Conservation (phyloP, 2,797 vertebrate species). For the Rhinella marina region DNA sequence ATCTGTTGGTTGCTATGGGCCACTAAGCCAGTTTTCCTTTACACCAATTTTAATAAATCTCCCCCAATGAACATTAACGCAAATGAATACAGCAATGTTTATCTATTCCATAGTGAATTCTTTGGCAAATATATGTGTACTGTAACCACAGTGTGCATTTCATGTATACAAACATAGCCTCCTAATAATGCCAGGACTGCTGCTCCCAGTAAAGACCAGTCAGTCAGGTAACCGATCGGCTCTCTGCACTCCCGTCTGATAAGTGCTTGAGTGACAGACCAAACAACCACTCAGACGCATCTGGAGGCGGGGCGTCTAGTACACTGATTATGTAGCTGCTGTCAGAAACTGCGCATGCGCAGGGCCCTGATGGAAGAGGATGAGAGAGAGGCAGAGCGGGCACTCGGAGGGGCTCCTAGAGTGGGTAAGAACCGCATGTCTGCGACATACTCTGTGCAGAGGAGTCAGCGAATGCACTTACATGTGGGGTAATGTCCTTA, state of each 20-base stretch:
- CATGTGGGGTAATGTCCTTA: no score
- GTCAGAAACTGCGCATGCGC: background rate
- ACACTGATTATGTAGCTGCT: background rate
- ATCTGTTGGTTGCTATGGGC: no score
- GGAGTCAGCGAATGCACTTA: background rate
- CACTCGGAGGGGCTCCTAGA: background rate
- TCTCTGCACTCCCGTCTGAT: background rate
- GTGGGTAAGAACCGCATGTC: conserved; percentile 9
- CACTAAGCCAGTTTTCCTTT: no score
- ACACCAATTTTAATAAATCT: no score
- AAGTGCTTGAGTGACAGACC: background rate
- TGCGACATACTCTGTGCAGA: background rate
- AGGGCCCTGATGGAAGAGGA: conserved; percentile 14
- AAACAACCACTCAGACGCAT: background rate
- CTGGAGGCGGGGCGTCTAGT: background rate
- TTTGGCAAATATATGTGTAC: no score
- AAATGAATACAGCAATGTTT: no score
- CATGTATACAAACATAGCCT: no score
- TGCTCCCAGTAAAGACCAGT: background rate
- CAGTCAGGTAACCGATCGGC: background rate
- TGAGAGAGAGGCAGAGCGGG: background rate
- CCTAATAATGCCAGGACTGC: no score
- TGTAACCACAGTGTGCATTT: no score
- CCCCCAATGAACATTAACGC: no score
- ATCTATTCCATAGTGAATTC: no score